phyloP scores from a whole-genome alignment of 64 coral and sea anemone genomes.

The Porites lutea region DNA sequence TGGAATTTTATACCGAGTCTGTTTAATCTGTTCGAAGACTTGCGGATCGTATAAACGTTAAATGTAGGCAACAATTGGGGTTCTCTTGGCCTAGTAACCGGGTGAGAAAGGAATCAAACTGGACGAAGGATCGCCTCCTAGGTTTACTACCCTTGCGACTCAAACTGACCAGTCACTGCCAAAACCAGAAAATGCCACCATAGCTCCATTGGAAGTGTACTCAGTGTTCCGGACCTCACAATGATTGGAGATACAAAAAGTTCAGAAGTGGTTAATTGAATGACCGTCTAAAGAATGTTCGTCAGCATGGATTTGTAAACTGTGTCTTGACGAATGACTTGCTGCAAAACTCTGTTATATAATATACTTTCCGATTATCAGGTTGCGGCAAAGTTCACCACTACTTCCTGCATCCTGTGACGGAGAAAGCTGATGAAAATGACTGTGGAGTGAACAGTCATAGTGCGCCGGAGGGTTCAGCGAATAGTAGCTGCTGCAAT shows the following conservation, averaged over 20 bases:
- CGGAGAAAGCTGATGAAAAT: neutral
- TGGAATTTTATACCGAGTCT: constrained; percentile 58
- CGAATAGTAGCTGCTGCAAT: neutral
- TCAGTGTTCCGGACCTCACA: no score
- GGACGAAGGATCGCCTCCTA: constrained; percentile 24
- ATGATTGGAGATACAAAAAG: no score
- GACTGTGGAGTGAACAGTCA: neutral
- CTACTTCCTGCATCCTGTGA: neutral
- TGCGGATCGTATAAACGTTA: constrained; percentile 76
- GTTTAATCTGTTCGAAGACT: constrained; percentile 43
- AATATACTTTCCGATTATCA: no score
- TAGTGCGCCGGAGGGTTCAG: neutral
- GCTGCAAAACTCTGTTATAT: no score
- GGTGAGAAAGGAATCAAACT: constrained; percentile 4
- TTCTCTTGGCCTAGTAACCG: neutral
- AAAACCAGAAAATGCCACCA: neutral
- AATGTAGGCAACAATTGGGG: constrained; percentile 72
- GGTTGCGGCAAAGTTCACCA: no score
- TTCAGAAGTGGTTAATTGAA: no score
- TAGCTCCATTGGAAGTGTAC: constrained; percentile 40
- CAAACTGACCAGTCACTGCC: constrained; percentile 23
- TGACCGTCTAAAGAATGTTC: no score
- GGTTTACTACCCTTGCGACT: constrained; percentile 61
- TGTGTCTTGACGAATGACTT: no score
- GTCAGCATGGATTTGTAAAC: no score